Evolutionary conservation across 2,888 invertebrate species (phyloP), one percentile per base, ranked within the genome.

Genomic region (Drosophila dives): DNA sequence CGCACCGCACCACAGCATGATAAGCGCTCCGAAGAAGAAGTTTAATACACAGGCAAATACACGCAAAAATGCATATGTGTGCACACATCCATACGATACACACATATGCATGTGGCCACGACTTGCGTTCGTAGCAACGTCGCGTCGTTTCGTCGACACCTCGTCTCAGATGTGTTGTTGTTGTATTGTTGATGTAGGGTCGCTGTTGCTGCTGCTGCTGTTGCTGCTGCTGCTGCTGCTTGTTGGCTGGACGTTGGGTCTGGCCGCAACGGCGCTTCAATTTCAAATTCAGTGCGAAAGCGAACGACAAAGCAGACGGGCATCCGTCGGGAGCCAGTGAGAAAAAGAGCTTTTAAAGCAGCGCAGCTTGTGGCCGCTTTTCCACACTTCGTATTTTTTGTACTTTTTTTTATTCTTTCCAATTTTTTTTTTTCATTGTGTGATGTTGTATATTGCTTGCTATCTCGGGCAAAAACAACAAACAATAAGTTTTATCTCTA

Each of bases 211-310:
- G 63, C 49, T 42, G 56, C 65, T 64, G 55, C 48, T 48, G 59
- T 49, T 23, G 49, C 50, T 64, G 42, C 20, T 48, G 23, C 2
- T 23, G 23, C 23, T 23, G 23, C 61, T 45, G 68, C 56, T 63
- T 59, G 58, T 49, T 59, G 64, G 62, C 74, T 77, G 81, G 72
- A 75, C 77, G 77, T 51, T 74, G 48, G 81, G 83, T 82, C 66
- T 83, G 75, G 55, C 70, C 64, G 75, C 83, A 70, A 65, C 77
- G 70, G 62, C 75, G 72, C 73, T 83, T 83, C 53, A 80, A 80
- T 83, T 78, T 83, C 70, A 75, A 83, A 81, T 81, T 81, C 81
- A 81, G 81, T 81, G 83, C 81, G 71, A 81, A 81, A 75, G 81
- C 81, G 81, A 83, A 83, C 81, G 83, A 73, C 81, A 77, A 76